Base-by-base conservation (phyloP, 2,797 vertebrate genomes). In the Coregonus ussuriensis region DNA sequence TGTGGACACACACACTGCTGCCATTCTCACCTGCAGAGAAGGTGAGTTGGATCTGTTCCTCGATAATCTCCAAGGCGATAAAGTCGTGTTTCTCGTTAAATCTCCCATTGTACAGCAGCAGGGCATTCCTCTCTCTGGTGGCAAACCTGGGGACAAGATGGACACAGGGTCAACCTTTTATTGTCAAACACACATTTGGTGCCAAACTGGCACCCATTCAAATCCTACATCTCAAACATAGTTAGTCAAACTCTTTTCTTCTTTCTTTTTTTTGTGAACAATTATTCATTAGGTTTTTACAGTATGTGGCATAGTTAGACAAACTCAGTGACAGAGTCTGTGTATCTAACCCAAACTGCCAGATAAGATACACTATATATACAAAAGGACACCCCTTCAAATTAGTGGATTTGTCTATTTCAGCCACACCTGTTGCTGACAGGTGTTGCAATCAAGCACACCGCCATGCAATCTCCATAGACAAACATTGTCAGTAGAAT, bases 41-140 rank as follows among this genome's bases (percentile, higher is more conserved):
- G 0, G 96, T 97, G 84, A 98, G 96, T 90, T 99, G 98, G 87
- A 99, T 95, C 92, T 99, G 98, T 84, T 98, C 97, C 0, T 95
- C 93, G 15, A 99, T 95, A 65, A 99, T 95, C 94, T 99, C 98
- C 91, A 99, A 86, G 4, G 98, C 98, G 33, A 99, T 95, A 88
- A 99, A 99, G 92, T 99, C 98, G 0, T 99, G 98, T 76, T 99
- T 99, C 88, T 99, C 97, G 0, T 99, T 99, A 92, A 99, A 99
- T 77, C 98, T 94, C 67, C 98, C 98, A 0, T 99, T 99, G 91
- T 99, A 99, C 15, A 99, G 96, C 1, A 99, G 94, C 74, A 99
- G 93, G 25, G 96, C 97, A 0, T 97, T 95, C 87, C 95, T 94
- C 83, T 98, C 96, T 79, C 92, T 93, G 4, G 97, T 99, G 16